Evolutionary conservation across 2,797 vertebrate genomes (phyloP), one percentile per base, ranked within the genome.

Genomic region (Danio tinwini): DNA sequence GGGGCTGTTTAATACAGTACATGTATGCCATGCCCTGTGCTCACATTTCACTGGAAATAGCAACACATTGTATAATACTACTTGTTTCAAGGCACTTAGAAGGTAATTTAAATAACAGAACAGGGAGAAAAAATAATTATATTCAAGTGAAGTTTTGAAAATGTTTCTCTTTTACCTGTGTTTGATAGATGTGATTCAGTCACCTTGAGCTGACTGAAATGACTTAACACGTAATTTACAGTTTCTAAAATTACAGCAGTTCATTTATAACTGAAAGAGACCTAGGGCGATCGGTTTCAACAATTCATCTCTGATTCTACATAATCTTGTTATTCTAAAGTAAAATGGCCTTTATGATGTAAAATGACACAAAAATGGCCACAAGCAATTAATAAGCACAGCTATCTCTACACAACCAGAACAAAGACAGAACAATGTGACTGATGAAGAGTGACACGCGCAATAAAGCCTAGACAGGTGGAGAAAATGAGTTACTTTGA

Each of bases 311-410:
- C 6, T 63, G 52, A 50, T 55, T 55, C n/a, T 7, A 78, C 52
- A 59, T 47, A 19, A 68, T 44, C 61, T 55, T 80, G 21, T 70
- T 74, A 76, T 76, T 16, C 21, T 29, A 52, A 69, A 74, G 5
- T 7, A 71, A 44, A 83, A 79, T 56, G 63, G 44, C 39, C 45
- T 71, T 42, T 79, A 64, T 74, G 64, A 50, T 49, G 37, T 37
- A 39, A 45, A 44, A 58, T 44, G 14, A 29, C 59, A 53, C 5
- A 17, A 47, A 53, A 11, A 65, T 47, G 42, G 29, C 58, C 62
- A 74, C 17, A 52, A 52, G 74, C 44, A 78, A 85, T 85, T 76
- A 73, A 63, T 81, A 61, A 78, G 29, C 42, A 19, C 55, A 49
- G 39, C 64, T 29, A 68, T 68, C 14, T 19, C 44, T 58, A 58